phyloP scores from a whole-genome alignment of 2,888 invertebrate species.

The Cryptocephalus moraei region DNA sequence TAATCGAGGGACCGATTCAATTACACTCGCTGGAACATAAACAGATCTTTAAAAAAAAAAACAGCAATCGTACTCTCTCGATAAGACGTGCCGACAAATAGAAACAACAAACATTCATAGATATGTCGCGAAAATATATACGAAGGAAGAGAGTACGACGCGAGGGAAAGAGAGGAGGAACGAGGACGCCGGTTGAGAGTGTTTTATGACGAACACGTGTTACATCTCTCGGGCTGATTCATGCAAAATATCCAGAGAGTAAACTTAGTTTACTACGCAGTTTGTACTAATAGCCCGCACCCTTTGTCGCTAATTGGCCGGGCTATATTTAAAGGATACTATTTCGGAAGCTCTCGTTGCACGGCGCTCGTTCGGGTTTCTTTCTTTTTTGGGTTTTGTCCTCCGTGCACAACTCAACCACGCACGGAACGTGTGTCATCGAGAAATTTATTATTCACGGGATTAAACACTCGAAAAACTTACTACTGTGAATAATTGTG shows the following conservation, averaged over 20 bases:
- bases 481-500: no score
- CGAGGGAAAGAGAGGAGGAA: no score
- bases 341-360: not conserved
- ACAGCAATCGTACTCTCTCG: no score
- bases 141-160: no score
- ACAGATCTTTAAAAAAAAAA: no score
- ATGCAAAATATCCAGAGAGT: slow-evolving; percentile 15
- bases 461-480: no score
- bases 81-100: no score
- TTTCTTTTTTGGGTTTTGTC: not conserved
- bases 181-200: not conserved
- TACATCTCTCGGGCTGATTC: slow-evolving; percentile 10
- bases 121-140: no score
- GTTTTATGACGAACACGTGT: slow-evolving; percentile 1
- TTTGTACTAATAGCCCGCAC: not conserved
- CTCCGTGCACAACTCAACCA: no score
- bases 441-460: not conserved
- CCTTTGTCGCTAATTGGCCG: slow-evolving; percentile 6
- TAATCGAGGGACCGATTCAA: no score
- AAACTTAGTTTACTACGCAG: slow-evolving; percentile 5
- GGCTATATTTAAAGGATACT: slow-evolving; percentile 4
- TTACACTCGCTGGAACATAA: no score
- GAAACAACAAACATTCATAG: no score
- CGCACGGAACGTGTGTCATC: not conserved
- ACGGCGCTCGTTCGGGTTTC: not conserved